Percentiles rank a stretch among this genome's conserved stretches.
These are phyloP conservation scores for Eilema caniola DNA, from an alignment of 2,888 invertebrate genomes.

Conservation along the genomic window DNA sequence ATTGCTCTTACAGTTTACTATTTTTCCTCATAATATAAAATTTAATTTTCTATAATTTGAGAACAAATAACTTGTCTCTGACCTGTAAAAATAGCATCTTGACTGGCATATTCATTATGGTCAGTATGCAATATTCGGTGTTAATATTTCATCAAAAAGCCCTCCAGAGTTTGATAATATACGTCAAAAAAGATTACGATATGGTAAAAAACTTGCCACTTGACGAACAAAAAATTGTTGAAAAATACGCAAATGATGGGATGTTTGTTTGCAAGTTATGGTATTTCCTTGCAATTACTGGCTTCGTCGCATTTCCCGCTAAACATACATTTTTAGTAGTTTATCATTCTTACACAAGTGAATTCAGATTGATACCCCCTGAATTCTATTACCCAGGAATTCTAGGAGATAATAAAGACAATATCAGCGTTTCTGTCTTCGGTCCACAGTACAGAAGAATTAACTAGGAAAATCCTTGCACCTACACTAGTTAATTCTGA, in stretches of 20 bases:
- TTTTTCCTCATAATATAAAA: too few relatives aligned
- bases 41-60: too few relatives aligned
- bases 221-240: conserved; percentile 50
- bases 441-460: too few relatives aligned
- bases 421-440: too few relatives aligned
- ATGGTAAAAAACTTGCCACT: conserved; percentile 31
- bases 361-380: conserved; percentile 49
- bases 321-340: conserved; percentile 44
- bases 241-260: conserved; percentile 50
- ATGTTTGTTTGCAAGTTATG: conserved; percentile 54
- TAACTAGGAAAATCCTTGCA: too few relatives aligned
- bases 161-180: conserved; percentile 48
- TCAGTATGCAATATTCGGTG: conserved; percentile 34
- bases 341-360: conserved; percentile 45
- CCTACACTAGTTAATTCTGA: too few relatives aligned
- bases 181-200: conserved; percentile 57
- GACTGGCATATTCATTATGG: conserved; percentile 21
- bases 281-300: conserved; percentile 28
- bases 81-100: too few relatives aligned
- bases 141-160: conserved; percentile 47
- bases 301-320: conserved; percentile 30
- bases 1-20: too few relatives aligned
- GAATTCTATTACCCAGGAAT: conserved; percentile 53
- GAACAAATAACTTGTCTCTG: too few relatives aligned
- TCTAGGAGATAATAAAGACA: conserved; percentile 53